Percentiles rank a stretch among this genome's conserved stretches.
Evolutionary conservation across 2,113 vertebrate species (phyloP).

Genomic region (Tonatia bakeri): DNA sequence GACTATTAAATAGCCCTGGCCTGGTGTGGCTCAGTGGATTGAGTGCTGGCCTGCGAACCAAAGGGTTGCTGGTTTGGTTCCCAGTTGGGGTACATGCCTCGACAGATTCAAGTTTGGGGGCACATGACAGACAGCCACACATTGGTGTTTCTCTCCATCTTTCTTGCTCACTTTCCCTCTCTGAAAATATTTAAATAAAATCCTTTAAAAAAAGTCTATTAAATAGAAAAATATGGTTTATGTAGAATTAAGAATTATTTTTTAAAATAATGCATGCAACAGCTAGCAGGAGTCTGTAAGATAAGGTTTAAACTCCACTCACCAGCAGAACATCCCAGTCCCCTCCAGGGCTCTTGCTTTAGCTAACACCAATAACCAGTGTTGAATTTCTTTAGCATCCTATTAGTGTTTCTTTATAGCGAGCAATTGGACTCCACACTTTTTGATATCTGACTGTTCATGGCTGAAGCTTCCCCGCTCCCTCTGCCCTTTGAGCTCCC

Average conservation of each 20-base stretch:
- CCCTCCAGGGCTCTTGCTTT: background rate
- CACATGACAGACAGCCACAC: too few relatives aligned
- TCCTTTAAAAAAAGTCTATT: background rate
- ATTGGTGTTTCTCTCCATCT: too few relatives aligned
- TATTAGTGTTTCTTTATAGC: background rate
- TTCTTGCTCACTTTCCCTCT: too few relatives aligned
- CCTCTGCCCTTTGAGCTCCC: background rate
- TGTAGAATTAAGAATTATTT: background rate
- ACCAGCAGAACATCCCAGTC: background rate
- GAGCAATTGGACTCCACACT: background rate
- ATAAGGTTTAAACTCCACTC: background rate
- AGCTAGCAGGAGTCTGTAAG: background rate
- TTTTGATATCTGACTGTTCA: background rate
- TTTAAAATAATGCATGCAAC: background rate
- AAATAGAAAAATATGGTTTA: background rate
- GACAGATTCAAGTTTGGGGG: too few relatives aligned
- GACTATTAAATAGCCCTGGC: background rate
- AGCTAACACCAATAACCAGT: background rate
- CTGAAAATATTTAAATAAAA: too few relatives aligned
- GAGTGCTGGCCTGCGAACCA: too few relatives aligned
- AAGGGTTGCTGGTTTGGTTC: too few relatives aligned
- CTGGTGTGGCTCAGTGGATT: too few relatives aligned
- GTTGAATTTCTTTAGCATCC: background rate
- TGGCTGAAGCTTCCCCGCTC: background rate
- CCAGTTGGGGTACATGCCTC: too few relatives aligned